Evolutionary conservation across 2,888 invertebrate species (phyloP).

Genomic region (Nipponacmea schrenckii): DNA sequence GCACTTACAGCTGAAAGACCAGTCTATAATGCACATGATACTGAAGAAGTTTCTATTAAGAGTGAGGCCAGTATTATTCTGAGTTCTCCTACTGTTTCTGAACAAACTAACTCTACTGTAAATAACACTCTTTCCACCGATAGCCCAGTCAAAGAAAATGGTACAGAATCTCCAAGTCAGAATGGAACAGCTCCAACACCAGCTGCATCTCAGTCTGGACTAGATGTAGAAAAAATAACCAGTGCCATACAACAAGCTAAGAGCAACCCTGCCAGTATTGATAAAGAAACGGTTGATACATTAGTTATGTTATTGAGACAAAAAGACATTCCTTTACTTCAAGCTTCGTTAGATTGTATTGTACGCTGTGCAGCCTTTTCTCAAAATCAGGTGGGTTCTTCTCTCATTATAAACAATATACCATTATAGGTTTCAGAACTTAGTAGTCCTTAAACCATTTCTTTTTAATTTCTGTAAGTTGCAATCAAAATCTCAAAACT

Average conservation of each 20-base stretch:
- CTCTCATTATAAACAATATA: not conserved
- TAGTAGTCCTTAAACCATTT: no score
- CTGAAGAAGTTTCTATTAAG: not conserved
- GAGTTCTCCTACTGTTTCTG: not conserved
- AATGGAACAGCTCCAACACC: not conserved
- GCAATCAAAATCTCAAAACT: no score
- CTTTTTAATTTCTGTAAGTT: no score
- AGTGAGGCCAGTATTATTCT: not conserved
- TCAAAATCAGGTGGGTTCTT: constrained; percentile 69
- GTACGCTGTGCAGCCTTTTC: constrained; percentile 71
- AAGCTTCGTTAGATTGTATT: constrained; percentile 70
- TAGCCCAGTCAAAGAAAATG: constrained; percentile 7
- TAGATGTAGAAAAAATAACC: constrained; percentile 38
- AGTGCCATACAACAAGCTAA: constrained; percentile 46
- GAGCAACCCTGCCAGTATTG: constrained; percentile 40
- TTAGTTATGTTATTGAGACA: constrained; percentile 67
- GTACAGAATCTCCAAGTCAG: not conserved
- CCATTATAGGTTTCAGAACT: no score
- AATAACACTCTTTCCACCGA: not conserved
- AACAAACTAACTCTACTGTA: constrained; percentile 13
- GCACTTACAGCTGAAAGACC: not conserved
- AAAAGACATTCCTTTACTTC: constrained; percentile 69
- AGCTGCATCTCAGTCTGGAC: not conserved
- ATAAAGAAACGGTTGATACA: constrained; percentile 40
- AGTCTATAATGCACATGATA: not conserved